phyloP scores from a whole-genome alignment of 2,888 invertebrate genomes.

The Drosophila suboccidentalis region DNA sequence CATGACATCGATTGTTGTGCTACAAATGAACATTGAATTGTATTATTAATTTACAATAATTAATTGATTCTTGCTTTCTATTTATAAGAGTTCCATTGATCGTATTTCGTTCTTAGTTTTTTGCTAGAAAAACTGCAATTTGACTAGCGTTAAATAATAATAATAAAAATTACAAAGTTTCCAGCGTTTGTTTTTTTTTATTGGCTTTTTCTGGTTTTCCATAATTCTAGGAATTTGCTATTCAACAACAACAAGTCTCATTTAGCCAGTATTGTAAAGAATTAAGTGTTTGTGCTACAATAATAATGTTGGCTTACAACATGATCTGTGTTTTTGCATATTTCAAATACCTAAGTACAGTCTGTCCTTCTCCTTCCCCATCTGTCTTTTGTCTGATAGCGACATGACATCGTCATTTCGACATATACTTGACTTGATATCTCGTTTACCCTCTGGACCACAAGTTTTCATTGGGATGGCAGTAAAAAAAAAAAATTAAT shows the following conservation, averaged over 20 bases:
- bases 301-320: conserved; percentile 7
- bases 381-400: conserved; percentile 22
- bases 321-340: conserved; percentile 18
- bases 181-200: conserved; percentile 4
- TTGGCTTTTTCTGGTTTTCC: conserved; percentile 29
- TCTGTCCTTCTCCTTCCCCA: not conserved
- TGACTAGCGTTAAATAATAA: conserved; percentile 17
- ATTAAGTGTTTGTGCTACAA: conserved; percentile 2
- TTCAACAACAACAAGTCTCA: conserved; percentile 39
- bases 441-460: conserved; percentile 47
- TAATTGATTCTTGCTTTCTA: conserved; percentile 12
- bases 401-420: conserved; percentile 44
- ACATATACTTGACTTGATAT: conserved; percentile 40
- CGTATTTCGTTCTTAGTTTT: conserved; percentile 10
- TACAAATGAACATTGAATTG: conserved; percentile 19
- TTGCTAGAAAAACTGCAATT: conserved; percentile 35
- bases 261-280: conserved; percentile 1
- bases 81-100: conserved; percentile 1
- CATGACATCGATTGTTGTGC: conserved; percentile 45
- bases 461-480: conserved; percentile 18
- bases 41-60: not conserved
- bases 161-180: conserved; percentile 3
- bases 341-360: conserved; percentile 16
- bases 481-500: conserved; percentile 24
- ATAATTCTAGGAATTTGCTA: conserved; percentile 36